Base-by-base conservation (phyloP, 2,888 invertebrate species). In the Dicyrtomina minuta region DNA sequence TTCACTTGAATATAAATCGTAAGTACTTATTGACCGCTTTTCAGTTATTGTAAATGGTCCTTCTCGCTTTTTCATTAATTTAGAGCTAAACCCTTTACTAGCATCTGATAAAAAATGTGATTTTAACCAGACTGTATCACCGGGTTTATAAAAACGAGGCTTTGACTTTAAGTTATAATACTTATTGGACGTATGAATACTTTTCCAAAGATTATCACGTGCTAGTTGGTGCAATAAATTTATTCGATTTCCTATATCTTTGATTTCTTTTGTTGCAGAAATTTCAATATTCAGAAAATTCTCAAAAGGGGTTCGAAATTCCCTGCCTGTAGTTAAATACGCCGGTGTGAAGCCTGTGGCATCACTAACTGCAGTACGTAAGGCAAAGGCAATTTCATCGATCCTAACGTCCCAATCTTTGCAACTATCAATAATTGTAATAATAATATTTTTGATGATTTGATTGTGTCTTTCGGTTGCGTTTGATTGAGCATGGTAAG, bases 401-500 rank as follows among this genome's bases (percentile, higher is more conserved):
- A 72, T 13, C 13, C 59, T 26, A 33, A 61, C 46, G 44, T 72
- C 73, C 73, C 73, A 75, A 10, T 75, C 65, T 26, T 66, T 70
- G 20, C 51, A 65, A 10, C 53, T 49, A 2, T 68, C 27, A 1
- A 70, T 66, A 26, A 26, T 26, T 2, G 69, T n/a, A 8, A 68
- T 43, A 0, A 75, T 70, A 55, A 70, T 66, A 12, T 17, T 41
- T 44, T 72, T 72, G 1, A 73, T 49, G 13, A 60, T 70, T 22
- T 27, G 46, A 53, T 72, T 72, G 51, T 70, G 56, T 5, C 75
- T 22, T 44, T 73, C 75, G 15, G 66, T 64, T 15, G 59, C 22
- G 46, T 75, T 75, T 22, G 71, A 22, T 33, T 70, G 70, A 17
- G 67, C 64, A 39, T 72, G 70, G 49, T 73, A 73, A 0, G 72